phyloP scores from a whole-genome alignment of 1,140 invertebrate genomes.

The Archivesica marissinica region DNA sequence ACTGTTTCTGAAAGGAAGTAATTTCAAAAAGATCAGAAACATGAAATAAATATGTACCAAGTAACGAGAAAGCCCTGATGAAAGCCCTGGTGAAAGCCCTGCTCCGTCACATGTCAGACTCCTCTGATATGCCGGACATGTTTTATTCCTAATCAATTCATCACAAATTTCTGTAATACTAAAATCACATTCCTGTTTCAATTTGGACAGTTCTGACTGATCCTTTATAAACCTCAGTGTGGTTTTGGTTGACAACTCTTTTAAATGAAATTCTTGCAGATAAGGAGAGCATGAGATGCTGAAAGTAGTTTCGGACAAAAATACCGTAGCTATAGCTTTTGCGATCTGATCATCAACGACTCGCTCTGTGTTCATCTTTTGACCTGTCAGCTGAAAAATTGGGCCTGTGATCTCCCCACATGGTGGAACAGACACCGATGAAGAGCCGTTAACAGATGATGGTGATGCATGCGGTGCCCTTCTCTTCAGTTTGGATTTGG shows the following conservation, averaged over 20 bases:
- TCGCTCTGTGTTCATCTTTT: slow-evolving; percentile 7
- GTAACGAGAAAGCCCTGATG: too few species aligned
- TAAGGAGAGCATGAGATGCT: not conserved
- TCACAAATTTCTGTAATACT: not conserved
- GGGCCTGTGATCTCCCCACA: slow-evolving; percentile 26
- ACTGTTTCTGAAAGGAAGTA: too few species aligned
- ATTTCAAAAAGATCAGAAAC: too few species aligned
- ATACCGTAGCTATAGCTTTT: slow-evolving; percentile 46
- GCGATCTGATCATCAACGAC: slow-evolving; percentile 23
- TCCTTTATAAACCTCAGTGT: not conserved
- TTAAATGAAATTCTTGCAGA: not conserved
- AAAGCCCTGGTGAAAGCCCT: slow-evolving; percentile 41
- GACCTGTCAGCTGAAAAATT: slow-evolving; percentile 34
- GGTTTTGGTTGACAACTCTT: not conserved
- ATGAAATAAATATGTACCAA: too few species aligned
- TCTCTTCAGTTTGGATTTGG: slow-evolving; percentile 15
- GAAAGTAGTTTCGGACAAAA: not conserved
- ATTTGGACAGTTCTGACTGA: not conserved
- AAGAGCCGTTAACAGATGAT: not conserved
- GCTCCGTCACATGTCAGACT: slow-evolving; percentile 9
- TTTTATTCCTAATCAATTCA: not conserved
- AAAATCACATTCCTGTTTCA: not conserved
- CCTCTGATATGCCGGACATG: not conserved
- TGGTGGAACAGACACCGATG: slow-evolving; percentile 25
- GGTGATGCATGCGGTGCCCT: not conserved